Percentiles rank a stretch among this genome's conserved stretches.
Conservation (phyloP, 2,888 invertebrate species). For the Sphaeridia pumilis region DNA sequence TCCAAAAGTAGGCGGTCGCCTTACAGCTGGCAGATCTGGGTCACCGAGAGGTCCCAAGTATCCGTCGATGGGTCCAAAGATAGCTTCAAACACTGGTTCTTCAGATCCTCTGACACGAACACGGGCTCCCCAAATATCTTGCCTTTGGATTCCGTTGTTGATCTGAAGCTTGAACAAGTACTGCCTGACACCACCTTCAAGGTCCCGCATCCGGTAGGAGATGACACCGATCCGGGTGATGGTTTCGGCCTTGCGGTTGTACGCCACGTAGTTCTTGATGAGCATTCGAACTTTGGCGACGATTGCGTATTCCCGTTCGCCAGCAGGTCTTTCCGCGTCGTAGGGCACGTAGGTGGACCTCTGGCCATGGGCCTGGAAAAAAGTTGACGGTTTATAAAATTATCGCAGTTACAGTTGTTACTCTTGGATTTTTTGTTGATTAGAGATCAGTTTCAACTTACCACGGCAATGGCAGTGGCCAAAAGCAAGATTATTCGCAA, state of each 20-base stretch:
- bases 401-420: no score
- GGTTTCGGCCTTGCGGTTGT: neutral
- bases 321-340: neutral
- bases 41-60: neutral
- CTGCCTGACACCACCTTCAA: neutral
- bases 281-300: neutral
- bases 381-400: no score
- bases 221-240: slow-evolving; percentile 3
- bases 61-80: slow-evolving; percentile 5
- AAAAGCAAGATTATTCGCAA: no score
- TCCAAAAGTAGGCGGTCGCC: no score
- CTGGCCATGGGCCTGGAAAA: neutral
- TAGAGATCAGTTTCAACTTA: no score
- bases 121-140: slow-evolving; percentile 7
- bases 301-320: neutral
- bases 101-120: neutral
- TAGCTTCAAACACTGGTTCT: neutral
- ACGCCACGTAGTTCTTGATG: neutral
- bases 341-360: neutral
- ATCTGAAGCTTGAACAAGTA: slow-evolving; percentile 8
- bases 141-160: neutral
- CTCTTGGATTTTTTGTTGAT: no score
- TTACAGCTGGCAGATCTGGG: no score
- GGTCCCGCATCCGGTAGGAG: neutral
- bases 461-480: no score